Percentiles rank a stretch among this genome's conserved stretches.
These are phyloP conservation scores for Leptinotarsa haldemani DNA, from an alignment of 2,888 invertebrate species.

Conservation along the genomic window DNA sequence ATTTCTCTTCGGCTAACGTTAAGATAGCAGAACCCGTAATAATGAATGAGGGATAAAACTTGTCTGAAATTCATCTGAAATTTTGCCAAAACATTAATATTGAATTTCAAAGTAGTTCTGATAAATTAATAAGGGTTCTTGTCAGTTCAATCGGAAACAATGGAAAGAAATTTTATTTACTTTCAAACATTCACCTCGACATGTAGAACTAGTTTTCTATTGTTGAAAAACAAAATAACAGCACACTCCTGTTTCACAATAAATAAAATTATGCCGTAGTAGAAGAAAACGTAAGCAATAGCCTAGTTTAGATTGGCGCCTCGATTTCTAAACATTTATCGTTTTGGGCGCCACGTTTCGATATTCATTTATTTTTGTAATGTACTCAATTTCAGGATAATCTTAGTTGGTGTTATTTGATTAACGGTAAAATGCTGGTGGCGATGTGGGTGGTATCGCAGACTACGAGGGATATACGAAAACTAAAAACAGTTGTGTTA, in stretches of 20 bases:
- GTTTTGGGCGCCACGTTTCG: conserved; percentile 47
- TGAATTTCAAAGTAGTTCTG: too few relatives aligned
- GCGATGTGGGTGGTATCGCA: conserved; percentile 23
- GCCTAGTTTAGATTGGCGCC: conserved; percentile 43
- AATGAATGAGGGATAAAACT: too few relatives aligned
- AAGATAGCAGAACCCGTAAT: too few relatives aligned
- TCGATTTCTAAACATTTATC: conserved; percentile 47
- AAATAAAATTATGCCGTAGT: conserved; percentile 20
- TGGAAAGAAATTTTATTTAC: too few relatives aligned
- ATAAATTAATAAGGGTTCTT: too few relatives aligned
- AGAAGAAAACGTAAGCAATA: conserved; percentile 29
- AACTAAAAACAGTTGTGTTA: not conserved
- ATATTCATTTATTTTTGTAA: conserved; percentile 50
- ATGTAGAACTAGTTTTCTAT: not conserved
- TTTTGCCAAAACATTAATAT: too few relatives aligned
- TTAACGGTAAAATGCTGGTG: conserved; percentile 18
- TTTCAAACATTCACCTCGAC: too few relatives aligned
- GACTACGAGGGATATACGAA: not conserved
- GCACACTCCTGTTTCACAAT: conserved; percentile 6
- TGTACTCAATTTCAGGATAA: conserved; percentile 34
- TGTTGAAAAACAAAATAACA: not conserved
- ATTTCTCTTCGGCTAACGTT: too few relatives aligned
- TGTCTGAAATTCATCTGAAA: too few relatives aligned
- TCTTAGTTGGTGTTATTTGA: conserved; percentile 40
- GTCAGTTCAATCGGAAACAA: too few relatives aligned